Evolutionary conservation across 2,888 invertebrate species (phyloP), one percentile per base, ranked within the genome.

Genomic region (Mimumesa dahlbomi): DNA sequence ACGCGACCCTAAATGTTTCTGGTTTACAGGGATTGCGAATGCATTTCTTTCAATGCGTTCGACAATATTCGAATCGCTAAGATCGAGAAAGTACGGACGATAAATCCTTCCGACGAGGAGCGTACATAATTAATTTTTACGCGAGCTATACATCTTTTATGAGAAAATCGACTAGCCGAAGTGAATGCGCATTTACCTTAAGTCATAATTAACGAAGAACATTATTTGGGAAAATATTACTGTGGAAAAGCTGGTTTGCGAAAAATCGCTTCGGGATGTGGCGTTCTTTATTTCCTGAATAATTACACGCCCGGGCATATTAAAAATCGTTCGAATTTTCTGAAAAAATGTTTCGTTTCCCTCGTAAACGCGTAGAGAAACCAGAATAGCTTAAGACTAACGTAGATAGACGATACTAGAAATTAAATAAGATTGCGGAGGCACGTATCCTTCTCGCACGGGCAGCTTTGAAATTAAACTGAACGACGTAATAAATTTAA

Each of bases 361-460:
- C 36, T 50, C 46, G 46, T 14, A 16, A 54, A 59, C 22, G 62
- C 57, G 56, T 62, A 50, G 54, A 50, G 40, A 34, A 34, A 34
- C 9, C n/a, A 52, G 52, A 46, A 18, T 68, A 68, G 64, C 25
- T 58, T 64, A 68, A 63, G 46, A 42, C 14, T 56, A 61, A 57
- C 36, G 46, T 72, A 76, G 74, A 29, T 63, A 73, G 61, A 48
- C 31, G 38, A 72, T 21, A 18, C 48, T 66, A 75, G 72, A 16
- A 0, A 29, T 22, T 75, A 56, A 45, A 5, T 43, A 49, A 73
- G 53, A 53, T 57, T 46, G 52, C 56, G 53, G 19, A 31, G 62
- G 58, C 63, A 40, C 19, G 38, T 34, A 18, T 66, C 7, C 38
- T 38, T 34, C 21, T 11, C n/a, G 25, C 40, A 16, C 50, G 31